Percentiles rank a stretch among this genome's conserved stretches.
These are phyloP conservation scores for Butorides virescens DNA, from an alignment of 2,113 vertebrate genomes.

Conservation along the genomic window DNA sequence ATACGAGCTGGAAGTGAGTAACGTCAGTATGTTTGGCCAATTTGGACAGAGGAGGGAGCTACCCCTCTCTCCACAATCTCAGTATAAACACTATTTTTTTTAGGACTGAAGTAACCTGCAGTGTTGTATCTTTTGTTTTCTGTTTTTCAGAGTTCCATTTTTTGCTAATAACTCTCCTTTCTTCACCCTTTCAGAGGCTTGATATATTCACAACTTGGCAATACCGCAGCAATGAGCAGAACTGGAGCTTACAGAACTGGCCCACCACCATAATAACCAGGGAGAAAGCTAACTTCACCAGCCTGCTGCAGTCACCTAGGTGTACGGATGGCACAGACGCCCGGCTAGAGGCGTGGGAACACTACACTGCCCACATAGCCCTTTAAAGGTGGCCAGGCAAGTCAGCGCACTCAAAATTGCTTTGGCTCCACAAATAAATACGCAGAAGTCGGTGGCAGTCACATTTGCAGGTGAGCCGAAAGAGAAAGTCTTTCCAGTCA, in stretches of 20 bases:
- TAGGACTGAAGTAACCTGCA: background rate
- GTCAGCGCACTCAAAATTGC: background rate
- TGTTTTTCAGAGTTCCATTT: background rate
- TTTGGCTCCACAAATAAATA: background rate
- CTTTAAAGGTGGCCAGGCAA: background rate
- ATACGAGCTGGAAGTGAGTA: accelerated
- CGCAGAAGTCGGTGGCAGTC: accelerated
- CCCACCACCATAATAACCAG: background rate
- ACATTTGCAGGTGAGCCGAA: background rate
- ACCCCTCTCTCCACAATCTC: background rate
- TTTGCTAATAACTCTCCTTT: background rate
- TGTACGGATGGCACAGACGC: background rate
- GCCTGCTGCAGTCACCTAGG: background rate
- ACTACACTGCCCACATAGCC: background rate
- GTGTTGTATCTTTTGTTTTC: background rate
- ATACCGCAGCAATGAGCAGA: background rate
- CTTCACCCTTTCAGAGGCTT: background rate
- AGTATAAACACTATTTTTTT: background rate
- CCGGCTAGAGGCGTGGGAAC: accelerated
- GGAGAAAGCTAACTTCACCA: background rate
- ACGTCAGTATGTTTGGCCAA: background rate
- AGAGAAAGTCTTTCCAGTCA: background rate
- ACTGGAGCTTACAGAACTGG: background rate
- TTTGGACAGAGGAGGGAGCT: background rate
- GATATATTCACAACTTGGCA: background rate